Evolutionary conservation across 2,797 vertebrate species (phyloP).

Genomic region (Girardinus metallicus): DNA sequence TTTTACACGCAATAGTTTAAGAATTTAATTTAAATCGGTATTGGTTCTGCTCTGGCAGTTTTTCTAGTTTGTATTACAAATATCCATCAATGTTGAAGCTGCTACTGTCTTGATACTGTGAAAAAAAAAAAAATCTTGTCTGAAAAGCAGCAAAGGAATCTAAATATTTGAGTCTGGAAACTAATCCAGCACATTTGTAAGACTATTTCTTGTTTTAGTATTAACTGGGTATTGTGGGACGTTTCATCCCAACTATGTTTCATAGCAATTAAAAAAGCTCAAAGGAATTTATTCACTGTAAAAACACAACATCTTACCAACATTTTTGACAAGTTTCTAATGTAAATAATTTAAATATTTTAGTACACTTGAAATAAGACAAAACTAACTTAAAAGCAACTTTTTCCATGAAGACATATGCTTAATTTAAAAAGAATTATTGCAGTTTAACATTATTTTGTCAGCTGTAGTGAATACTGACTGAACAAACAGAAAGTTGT

Average conservation of each 20-base stretch:
- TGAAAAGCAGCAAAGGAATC: neutral
- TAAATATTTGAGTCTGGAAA: conserved; percentile 4
- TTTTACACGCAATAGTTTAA: neutral
- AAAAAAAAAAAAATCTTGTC: neutral
- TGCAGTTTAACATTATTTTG: too few relatives aligned
- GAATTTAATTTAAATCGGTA: too few relatives aligned
- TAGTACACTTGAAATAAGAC: neutral
- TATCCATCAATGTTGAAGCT: too few relatives aligned
- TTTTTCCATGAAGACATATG: neutral
- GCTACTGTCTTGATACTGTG: neutral
- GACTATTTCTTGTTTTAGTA: neutral
- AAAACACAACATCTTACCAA: too few relatives aligned
- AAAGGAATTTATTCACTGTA: neutral
- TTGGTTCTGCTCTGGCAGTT: too few relatives aligned
- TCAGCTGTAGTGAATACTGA: too few relatives aligned
- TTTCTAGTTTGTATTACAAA: too few relatives aligned
- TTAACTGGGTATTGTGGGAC: neutral
- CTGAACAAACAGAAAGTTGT: too few relatives aligned
- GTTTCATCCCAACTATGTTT: neutral
- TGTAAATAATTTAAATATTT: too few relatives aligned
- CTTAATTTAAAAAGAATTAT: too few relatives aligned
- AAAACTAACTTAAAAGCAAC: neutral
- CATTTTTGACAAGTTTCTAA: too few relatives aligned
- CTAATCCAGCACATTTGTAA: conserved; percentile 7
- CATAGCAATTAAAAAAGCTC: neutral